Conservation (phyloP, 2,113 vertebrate species). For the Tauraco erythrolophus region DNA sequence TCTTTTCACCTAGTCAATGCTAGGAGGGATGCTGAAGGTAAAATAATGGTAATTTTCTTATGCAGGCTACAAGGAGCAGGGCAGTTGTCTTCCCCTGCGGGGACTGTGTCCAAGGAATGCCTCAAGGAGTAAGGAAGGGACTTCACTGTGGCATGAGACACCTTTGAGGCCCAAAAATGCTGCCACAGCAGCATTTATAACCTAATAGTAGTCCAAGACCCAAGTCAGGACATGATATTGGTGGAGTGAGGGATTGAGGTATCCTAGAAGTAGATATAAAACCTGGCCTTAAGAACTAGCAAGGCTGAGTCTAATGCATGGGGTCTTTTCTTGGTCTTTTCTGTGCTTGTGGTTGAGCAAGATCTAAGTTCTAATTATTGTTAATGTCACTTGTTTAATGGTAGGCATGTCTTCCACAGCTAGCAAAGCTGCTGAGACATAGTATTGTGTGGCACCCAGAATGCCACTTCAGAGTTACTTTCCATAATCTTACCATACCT, state of each 20-base stretch:
- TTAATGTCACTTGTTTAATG: not conserved
- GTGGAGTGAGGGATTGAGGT: not conserved
- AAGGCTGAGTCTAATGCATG: not conserved
- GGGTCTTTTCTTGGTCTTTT: not conserved
- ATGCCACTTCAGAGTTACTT: not conserved
- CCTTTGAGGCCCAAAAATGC: not conserved
- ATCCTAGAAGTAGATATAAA: not conserved
- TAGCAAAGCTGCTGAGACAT: not conserved
- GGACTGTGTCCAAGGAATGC: not conserved
- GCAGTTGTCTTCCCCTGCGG: not conserved
- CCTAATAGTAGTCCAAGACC: not conserved
- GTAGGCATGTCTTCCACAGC: fast-evolving
- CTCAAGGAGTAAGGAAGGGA: not conserved
- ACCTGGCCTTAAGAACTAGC: not conserved
- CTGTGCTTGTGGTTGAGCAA: not conserved
- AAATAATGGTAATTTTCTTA: not conserved
- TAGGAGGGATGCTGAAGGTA: not conserved
- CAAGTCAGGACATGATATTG: not conserved
- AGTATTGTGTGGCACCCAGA: not conserved
- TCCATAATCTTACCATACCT: not conserved
- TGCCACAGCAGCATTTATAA: not conserved
- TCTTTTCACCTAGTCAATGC: not conserved
- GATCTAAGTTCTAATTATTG: not conserved
- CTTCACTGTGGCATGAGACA: not conserved
- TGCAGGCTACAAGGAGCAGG: not conserved